phyloP scores from a whole-genome alignment of 2,888 invertebrate genomes.

The Callyntrura sp. region DNA sequence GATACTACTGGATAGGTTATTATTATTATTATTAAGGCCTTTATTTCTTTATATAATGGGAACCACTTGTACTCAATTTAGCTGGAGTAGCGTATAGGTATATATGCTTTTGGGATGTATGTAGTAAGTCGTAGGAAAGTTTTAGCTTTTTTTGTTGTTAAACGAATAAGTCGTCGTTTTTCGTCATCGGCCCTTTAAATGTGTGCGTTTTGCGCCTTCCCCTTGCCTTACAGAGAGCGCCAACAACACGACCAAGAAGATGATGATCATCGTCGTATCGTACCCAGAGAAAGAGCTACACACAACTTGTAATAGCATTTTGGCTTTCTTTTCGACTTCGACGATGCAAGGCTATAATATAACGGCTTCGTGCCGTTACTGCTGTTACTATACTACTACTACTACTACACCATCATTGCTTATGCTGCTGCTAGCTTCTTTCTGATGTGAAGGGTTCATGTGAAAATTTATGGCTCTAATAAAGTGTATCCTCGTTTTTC shows the following conservation, averaged over 20 bases:
- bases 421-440: conserved; percentile 66
- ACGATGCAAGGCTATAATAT: conserved; percentile 16
- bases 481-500: conserved; percentile 80
- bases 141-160: conserved; percentile 18
- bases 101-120: neutral
- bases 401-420: conserved; percentile 52
- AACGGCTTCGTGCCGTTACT: conserved; percentile 21
- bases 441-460: conserved; percentile 75
- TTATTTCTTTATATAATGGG: conserved; percentile 4
- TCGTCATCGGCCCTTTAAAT: conserved; percentile 34
- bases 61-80: neutral
- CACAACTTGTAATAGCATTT: neutral
- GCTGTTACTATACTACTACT: conserved; percentile 34
- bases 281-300: neutral
- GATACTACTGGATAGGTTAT: conserved; percentile 60
- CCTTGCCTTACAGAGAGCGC: neutral
- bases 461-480: conserved; percentile 83
- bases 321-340: conserved; percentile 31
- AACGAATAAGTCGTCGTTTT: conserved; percentile 32
- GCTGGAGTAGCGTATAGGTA: neutral
- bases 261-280: neutral
- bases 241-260: neutral
- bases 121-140: neutral
- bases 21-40: conserved; percentile 50
- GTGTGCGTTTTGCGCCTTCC: conserved; percentile 48